Evolutionary conservation across 2,113 vertebrate genomes (phyloP).

Genomic region (Zapornia atra): DNA sequence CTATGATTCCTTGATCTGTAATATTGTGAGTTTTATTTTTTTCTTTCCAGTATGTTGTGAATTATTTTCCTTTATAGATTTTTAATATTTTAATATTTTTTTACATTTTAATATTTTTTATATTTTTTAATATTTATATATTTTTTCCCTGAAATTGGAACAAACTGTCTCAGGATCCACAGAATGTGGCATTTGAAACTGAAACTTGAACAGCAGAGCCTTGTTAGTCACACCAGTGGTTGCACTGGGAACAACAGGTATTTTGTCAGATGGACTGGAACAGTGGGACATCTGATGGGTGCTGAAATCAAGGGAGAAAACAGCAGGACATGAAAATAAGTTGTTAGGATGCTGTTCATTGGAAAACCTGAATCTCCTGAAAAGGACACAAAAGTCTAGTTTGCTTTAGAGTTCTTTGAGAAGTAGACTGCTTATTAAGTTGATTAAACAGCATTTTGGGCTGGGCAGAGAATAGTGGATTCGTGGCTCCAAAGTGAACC

Average conservation of each 20-base stretch:
- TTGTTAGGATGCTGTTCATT: not conserved
- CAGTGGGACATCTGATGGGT: not conserved
- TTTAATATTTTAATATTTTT: too few species aligned
- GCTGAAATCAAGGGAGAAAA: not conserved
- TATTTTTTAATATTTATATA: too few species aligned
- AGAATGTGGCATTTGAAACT: not conserved
- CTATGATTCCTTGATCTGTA: not conserved
- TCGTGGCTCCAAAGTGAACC: not conserved
- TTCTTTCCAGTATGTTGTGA: not conserved
- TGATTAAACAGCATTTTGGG: not conserved
- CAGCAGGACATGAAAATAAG: not conserved
- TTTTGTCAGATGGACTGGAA: not conserved
- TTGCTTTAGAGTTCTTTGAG: not conserved
- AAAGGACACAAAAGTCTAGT: not conserved
- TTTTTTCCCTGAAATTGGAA: not conserved
- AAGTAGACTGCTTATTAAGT: constrained; percentile 7
- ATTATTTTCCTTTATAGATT: too few species aligned
- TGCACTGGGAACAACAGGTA: constrained; percentile 10
- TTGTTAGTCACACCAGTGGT: not conserved
- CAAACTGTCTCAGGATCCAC: not conserved
- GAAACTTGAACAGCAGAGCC: not conserved
- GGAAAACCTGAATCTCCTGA: constrained; percentile 24
- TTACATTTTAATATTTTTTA: too few species aligned
- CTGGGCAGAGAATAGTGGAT: not conserved
- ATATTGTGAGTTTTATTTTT: not conserved